Conservation (phyloP, 2,888 invertebrate species). For the Pammene aurita region DNA sequence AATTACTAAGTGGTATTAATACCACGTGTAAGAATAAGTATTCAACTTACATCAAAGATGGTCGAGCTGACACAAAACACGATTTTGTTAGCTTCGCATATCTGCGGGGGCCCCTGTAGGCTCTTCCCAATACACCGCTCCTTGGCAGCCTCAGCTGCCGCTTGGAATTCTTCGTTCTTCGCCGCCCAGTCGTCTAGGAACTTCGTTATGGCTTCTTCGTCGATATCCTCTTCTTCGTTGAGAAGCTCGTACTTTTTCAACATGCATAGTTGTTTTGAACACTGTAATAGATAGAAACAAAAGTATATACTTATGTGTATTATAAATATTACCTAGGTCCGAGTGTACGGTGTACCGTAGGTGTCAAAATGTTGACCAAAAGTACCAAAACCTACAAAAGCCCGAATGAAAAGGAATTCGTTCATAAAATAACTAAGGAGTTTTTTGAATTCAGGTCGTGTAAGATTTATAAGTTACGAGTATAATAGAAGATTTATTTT, state of each 20-base stretch:
- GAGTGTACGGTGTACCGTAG: too few relatives aligned
- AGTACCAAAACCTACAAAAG: too few relatives aligned
- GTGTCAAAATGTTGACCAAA: too few relatives aligned
- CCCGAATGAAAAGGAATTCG: too few relatives aligned
- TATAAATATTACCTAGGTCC: too few relatives aligned
- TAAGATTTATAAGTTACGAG: too few relatives aligned
- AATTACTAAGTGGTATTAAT: too few relatives aligned
- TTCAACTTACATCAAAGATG: slow-evolving; percentile 55
- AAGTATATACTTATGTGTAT: not conserved
- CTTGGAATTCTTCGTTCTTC: slow-evolving; percentile 54
- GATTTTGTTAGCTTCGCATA: slow-evolving; percentile 62
- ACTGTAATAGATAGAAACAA: slow-evolving; percentile 52
- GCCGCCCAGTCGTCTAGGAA: slow-evolving; percentile 57
- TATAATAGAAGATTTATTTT: too few relatives aligned
- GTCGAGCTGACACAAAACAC: slow-evolving; percentile 58
- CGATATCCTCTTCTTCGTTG: slow-evolving; percentile 54
- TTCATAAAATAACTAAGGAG: too few relatives aligned
- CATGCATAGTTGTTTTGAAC: slow-evolving; percentile 62
- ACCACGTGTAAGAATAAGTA: too few relatives aligned
- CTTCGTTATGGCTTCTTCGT: slow-evolving; percentile 52
- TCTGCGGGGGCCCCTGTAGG: slow-evolving; percentile 54
- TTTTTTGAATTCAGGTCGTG: too few relatives aligned
- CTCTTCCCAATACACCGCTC: slow-evolving; percentile 54
- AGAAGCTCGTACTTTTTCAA: slow-evolving; percentile 58
- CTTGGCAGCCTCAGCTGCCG: slow-evolving; percentile 53